These are phyloP conservation scores for Dastarcus helophoroides DNA, from an alignment of 2,888 invertebrate species.

Conservation along the genomic window DNA sequence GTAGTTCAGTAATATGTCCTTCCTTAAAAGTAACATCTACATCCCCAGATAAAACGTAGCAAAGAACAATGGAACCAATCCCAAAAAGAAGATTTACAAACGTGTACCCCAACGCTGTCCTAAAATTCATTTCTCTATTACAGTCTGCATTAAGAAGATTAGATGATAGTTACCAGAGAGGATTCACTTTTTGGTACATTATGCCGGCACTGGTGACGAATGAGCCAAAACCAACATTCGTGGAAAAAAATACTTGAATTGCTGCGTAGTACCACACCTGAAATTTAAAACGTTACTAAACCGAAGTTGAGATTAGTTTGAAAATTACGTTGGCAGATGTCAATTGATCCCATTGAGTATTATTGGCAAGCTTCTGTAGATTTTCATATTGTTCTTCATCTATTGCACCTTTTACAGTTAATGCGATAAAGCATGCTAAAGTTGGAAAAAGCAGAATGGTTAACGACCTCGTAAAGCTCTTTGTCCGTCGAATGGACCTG, in stretches of 20 bases:
- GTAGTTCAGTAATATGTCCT: conserved; percentile 40
- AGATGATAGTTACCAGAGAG: conserved; percentile 52
- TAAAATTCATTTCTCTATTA: conserved; percentile 35
- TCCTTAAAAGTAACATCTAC: conserved; percentile 21
- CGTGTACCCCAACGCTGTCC: conserved; percentile 48
- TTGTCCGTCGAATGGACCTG: conserved; percentile 30
- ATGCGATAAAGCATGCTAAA: conserved; percentile 27
- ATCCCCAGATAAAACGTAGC: conserved; percentile 39
- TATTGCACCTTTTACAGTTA: conserved; percentile 28
- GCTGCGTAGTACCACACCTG: conserved; percentile 52
- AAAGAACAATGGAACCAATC: conserved; percentile 45
- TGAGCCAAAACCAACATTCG: conserved; percentile 51
- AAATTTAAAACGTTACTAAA: conserved; percentile 19
- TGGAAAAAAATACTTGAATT: conserved; percentile 52
- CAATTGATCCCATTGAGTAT: conserved; percentile 29
- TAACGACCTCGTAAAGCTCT: conserved; percentile 30
- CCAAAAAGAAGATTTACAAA: conserved; percentile 47
- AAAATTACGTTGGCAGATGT: conserved; percentile 27
- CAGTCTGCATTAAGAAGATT: no score
- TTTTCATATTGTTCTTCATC: conserved; percentile 21
- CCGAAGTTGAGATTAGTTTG: no score
- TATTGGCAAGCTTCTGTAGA: conserved; percentile 21
- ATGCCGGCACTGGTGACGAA: conserved; percentile 52
- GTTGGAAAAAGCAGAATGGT: conserved; percentile 27
- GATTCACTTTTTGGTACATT: conserved; percentile 50